Evolutionary conservation across 2,888 invertebrate species (phyloP).

Genomic region (Cenopis cana): DNA sequence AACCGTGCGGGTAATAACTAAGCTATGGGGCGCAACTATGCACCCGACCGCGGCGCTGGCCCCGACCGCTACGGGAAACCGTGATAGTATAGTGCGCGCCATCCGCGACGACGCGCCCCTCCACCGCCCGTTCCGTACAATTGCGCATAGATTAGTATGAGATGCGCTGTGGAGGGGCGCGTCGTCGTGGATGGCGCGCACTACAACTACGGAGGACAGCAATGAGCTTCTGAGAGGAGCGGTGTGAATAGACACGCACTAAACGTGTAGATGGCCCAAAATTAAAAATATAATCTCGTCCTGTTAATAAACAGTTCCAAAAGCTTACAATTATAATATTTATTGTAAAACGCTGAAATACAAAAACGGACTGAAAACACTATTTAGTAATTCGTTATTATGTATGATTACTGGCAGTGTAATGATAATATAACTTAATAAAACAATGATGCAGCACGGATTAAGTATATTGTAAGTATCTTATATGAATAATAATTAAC

Average conservation of each 20-base stretch:
- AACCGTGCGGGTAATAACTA: conserved; percentile 32
- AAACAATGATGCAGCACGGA: conserved; percentile 59
- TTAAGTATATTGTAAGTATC: conserved; percentile 66
- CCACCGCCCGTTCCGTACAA: no score
- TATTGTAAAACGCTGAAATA: conserved; percentile 82
- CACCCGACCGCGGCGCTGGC: not conserved
- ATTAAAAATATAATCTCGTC: conserved; percentile 54
- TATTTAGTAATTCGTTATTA: conserved; percentile 76
- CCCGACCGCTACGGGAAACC: conserved; percentile 11
- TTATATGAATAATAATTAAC: conserved; percentile 82
- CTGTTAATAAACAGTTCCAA: conserved; percentile 71
- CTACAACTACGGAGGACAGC: conserved; percentile 56
- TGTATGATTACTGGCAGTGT: conserved; percentile 83
- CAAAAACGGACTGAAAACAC: conserved; percentile 81
- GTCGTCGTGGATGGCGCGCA: no score
- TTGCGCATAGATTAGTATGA: no score
- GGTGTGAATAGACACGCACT: conserved; percentile 51
- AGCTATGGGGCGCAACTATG: conserved; percentile 20
- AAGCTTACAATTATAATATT: conserved; percentile 76
- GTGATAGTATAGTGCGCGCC: no score
- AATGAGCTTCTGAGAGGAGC: conserved; percentile 66
- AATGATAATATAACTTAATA: conserved; percentile 73
- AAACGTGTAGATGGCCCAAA: conserved; percentile 48
- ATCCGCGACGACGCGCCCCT: no score
- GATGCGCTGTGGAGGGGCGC: no score